Evolutionary conservation across 2,888 invertebrate genomes (phyloP), one percentile per base, ranked within the genome.

Genomic region (Andrena flavipes): DNA sequence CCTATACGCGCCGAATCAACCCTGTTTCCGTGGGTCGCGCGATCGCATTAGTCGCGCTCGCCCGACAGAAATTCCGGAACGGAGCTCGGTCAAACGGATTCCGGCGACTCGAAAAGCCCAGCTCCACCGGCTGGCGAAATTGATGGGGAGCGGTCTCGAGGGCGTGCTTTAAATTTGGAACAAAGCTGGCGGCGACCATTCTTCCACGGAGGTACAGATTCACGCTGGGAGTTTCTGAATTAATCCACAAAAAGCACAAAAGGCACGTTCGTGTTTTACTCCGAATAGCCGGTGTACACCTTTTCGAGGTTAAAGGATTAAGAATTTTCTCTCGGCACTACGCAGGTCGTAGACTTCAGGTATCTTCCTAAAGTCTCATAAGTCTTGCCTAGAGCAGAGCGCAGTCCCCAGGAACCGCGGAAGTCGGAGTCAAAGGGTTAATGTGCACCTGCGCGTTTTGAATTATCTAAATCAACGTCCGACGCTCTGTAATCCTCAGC

Each of bases 21-120:
- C 74, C 74, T 68, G 75, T 56, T 69, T 64, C 51, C 20, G 29
- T 33, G 49, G 10, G 29, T 71, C 13, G 56, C 64, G 71, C 79
- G 87, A 87, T 88, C 88, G 83, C 86, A 87, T 90, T 87, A 83
- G 88, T 86, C 81, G 82, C 85, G 87, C 87, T 80, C 76, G 69
- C 82, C 80, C 74, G 79, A 51, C 42, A 16, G 63, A 73, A 82
- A 82, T 84, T 83, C 79, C 49, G 35, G 64, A 80, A 80, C 54
- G 60, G 42, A 67, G 69, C 56, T 65, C 73, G 70, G 48, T 68
- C 76, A 60, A 62, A 68, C 59, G 80, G 62, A 87, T 80, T 59
- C 67, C 65, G 56, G 29, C 13, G 63, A 69, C 33, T 13, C 51
- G 54, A 72, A 54, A 80, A 60, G 80, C 67, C 63, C 49, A 71